Base-by-base conservation (phyloP, 2,888 invertebrate genomes). In the Fragum sueziense region DNA sequence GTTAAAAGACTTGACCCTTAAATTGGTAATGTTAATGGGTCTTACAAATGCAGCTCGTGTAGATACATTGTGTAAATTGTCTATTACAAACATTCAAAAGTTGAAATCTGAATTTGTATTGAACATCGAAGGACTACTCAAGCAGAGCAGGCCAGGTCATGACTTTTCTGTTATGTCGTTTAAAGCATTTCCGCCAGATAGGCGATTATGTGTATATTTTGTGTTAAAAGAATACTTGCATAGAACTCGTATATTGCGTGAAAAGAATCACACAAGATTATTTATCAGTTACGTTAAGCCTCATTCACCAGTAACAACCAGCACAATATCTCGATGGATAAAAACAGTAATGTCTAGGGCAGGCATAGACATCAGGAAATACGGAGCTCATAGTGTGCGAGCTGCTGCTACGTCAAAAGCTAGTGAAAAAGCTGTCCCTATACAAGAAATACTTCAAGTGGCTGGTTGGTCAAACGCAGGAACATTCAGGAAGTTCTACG, bases 291-390 rank as follows among this genome's bases (percentile, higher is more conserved):
- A 34, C 27, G 37, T 61, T 17, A 22, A 59, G 14, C 74, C 65
- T n/a, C 34, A 54, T 29, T 25, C 33, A 34, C n/a, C 29, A 9
- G 52, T 73, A 9, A 33, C 65, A 20, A n/a, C 61, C 14, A 61
- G 34, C 14, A 73, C 65, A 27, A 29, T 73, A 14, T 73, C 65
- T 6, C 9, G 73, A n/a, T 73, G 65, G 73, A 51, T 65, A n/a
- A 73, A 65, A 37, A 31, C 62, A 57, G 65, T 73, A 9, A 65
- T 73, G 65, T 25, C 20, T 17, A 51, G 57, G 22, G 37, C 65
- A 17, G 73, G 65, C 17, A 73, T 73, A n/a, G n/a, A n/a, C n/a
- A n/a, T n/a, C n/a, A n/a, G n/a, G n/a, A n/a, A n/a, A n/a, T n/a
- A n/a, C n/a, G n/a, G n/a, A n/a, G n/a, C n/a, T n/a, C n/a, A n/a